A percentile compares a stretch with the other conserved stretches of the same genome.
phyloP scores from a whole-genome alignment of 1,140 invertebrate species.

The Diachasma alloeum region DNA sequence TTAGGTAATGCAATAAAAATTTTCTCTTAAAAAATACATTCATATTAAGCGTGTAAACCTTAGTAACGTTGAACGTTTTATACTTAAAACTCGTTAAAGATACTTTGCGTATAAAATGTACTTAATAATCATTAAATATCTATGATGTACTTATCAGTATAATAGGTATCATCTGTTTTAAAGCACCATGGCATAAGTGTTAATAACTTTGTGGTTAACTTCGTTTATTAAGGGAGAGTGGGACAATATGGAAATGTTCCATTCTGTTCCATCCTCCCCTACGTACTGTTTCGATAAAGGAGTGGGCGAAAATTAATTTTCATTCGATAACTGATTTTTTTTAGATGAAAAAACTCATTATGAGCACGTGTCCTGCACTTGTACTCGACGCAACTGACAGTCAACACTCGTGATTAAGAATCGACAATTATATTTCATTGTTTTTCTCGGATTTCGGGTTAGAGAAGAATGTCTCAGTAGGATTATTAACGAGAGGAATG shows the following conservation, averaged over 20 bases:
- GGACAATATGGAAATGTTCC: too few species aligned
- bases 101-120: slow-evolving; percentile 40
- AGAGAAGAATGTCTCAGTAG: slow-evolving; percentile 58
- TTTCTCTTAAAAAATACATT: slow-evolving; percentile 32
- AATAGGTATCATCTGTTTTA: slow-evolving; percentile 12
- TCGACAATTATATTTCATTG: neutral
- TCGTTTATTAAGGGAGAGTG: neutral
- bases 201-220: neutral
- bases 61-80: slow-evolving; percentile 8
- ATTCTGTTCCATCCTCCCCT: too few species aligned
- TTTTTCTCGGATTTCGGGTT: neutral
- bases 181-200: slow-evolving; percentile 9
- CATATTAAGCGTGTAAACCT: slow-evolving; percentile 15
- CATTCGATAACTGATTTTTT: too few species aligned
- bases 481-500: slow-evolving; percentile 57
- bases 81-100: slow-evolving; percentile 34
- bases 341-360: too few species aligned
- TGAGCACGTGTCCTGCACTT: slow-evolving; percentile 19
- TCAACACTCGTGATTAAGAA: neutral
- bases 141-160: neutral
- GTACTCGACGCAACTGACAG: slow-evolving; percentile 1
- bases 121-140: slow-evolving; percentile 53
- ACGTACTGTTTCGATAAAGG: too few species aligned
- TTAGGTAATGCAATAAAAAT: slow-evolving; percentile 49
- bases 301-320: slow-evolving; percentile 8